A percentile compares a stretch with the other conserved stretches of the same genome.
Conservation (phyloP, 2,113 vertebrate genomes). For the Eolophus roseicapilla region DNA sequence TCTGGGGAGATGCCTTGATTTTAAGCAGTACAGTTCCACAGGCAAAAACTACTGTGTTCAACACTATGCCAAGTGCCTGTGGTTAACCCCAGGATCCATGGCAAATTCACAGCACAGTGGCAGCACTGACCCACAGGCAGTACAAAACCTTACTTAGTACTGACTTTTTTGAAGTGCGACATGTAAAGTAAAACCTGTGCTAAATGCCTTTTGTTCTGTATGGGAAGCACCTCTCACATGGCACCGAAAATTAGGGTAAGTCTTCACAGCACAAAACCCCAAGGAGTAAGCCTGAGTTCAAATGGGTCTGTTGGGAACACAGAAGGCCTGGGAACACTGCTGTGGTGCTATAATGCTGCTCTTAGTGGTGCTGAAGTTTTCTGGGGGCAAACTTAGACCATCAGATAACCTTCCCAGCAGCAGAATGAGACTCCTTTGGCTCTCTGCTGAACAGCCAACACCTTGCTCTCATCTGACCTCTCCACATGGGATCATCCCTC, state of each 20-base stretch:
- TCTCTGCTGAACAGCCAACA: not conserved
- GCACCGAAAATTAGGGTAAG: not conserved
- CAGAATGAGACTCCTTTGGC: not conserved
- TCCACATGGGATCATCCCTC: not conserved
- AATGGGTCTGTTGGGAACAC: accelerated
- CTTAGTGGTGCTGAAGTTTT: not conserved
- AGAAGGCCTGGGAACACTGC: not conserved
- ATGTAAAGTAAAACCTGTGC: not conserved
- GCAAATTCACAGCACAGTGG: not conserved
- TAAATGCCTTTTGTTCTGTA: not conserved
- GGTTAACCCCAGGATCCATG: not conserved
- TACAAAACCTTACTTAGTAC: not conserved
- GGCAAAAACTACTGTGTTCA: not conserved
- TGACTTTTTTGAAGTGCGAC: not conserved
- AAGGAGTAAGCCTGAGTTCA: not conserved
- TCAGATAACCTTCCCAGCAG: not conserved
- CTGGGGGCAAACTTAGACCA: not conserved
- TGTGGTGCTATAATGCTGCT: not conserved
- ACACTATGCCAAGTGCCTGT: not conserved
- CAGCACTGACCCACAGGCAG: not conserved
- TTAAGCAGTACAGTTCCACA: not conserved
- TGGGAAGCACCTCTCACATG: not conserved
- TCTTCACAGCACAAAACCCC: not conserved
- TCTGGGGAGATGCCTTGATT: not conserved
- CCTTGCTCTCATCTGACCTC: not conserved